Base-by-base conservation (phyloP, 2,888 invertebrate species). In the Aphodius granarius region DNA sequence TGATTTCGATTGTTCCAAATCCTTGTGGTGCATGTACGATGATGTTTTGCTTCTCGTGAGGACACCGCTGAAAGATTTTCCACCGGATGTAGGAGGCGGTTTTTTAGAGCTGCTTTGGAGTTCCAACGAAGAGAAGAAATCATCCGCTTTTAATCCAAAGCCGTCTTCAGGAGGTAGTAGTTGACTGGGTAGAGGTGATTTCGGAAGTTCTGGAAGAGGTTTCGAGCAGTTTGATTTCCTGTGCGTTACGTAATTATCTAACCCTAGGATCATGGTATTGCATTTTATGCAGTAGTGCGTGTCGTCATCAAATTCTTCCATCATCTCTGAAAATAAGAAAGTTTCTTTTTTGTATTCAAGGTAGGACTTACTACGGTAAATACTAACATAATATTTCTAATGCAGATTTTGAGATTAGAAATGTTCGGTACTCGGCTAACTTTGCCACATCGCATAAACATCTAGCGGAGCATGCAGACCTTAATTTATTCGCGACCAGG, bases 221-320 rank as follows among this genome's bases (percentile, higher is more conserved):
- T 89, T 89, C 21, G 89, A 88, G 81, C 95, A 95, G 79, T 91
- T 90, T 43, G 90, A 88, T 84, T 95, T 95, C 66, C 96, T 91
- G 84, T 97, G 97, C 63, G 90, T 90, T 21, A 97, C 91, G 85
- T 97, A 97, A 85, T 94, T 94, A 65, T 94, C 93, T n/a, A 97
- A 89, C 0, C 97, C 97, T 63, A 92, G 87, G 77, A 97, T 93
- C 2, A 96, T 96, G 17, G 90, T 85, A 81, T 94, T 94, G 87
- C 97, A 97, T 84, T 94, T 95, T 82, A 97, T 92, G 87, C 97
- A 97, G 78, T 95, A 91, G 84, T 97, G 97, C 3, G 91, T 93
- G 86, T 97, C 96, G 74, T 95, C 94, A 71, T 95, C 93, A 75
- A 93, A 93, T 77, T 92, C 92, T 76, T 89, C 88, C 16, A 91